Conservation (phyloP, 1,140 invertebrate genomes). For the Drosophila rhopaloa region DNA sequence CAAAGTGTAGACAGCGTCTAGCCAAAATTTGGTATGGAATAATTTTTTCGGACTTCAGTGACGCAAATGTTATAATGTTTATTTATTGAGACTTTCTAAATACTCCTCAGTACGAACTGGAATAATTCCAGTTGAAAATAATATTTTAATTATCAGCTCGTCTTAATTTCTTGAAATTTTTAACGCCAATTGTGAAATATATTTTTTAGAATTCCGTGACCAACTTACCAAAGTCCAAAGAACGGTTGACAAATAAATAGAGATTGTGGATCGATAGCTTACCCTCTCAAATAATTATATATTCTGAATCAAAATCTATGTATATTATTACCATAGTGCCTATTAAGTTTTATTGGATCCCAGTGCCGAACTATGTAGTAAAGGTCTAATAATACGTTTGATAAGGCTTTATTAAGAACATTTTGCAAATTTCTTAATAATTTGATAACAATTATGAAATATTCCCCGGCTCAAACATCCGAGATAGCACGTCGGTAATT, state of each 20-base stretch:
- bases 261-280: background rate
- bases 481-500: background rate
- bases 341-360: background rate
- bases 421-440: slow-evolving; percentile 1
- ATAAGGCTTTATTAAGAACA: background rate
- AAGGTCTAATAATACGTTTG: background rate
- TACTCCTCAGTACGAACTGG: background rate
- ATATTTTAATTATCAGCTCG: background rate
- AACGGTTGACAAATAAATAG: background rate
- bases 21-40: slow-evolving; percentile 8
- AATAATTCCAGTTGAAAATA: slow-evolving; percentile 5
- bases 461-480: background rate
- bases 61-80: slow-evolving; percentile 5
- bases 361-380: background rate
- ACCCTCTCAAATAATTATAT: too few relatives aligned
- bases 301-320: too few relatives aligned
- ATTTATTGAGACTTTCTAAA: background rate
- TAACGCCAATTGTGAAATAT: slow-evolving; percentile 1
- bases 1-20: background rate
- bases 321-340: too few relatives aligned
- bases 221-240: slow-evolving; percentile 13
- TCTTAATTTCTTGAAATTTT: slow-evolving; percentile 1
- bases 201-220: background rate
- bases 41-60: slow-evolving; percentile 8
- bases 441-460: background rate